Evolutionary conservation across 2,888 invertebrate species (phyloP).

Genomic region (Metellina segmentata): DNA sequence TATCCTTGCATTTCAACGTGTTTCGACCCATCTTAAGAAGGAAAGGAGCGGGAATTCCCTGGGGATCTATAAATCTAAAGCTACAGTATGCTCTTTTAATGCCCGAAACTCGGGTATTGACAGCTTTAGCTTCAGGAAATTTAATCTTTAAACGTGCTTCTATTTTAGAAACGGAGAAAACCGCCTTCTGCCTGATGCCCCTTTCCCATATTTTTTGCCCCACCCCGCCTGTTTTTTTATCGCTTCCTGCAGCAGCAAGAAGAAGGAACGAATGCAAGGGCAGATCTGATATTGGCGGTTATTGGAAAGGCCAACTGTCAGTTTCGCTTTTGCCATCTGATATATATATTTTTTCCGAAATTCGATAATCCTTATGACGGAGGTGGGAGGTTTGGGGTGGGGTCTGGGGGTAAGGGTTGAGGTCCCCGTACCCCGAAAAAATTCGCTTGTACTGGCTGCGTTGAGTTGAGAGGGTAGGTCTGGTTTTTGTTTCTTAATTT

Average conservation of each 20-base stretch:
- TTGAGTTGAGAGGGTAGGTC: not conserved
- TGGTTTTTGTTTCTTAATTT: not conserved
- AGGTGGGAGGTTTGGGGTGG: slow-evolving; percentile 26
- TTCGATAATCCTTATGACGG: slow-evolving; percentile 58
- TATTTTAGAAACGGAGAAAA: slow-evolving; percentile 54
- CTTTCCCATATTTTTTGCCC: slow-evolving; percentile 33
- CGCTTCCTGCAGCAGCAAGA: slow-evolving; percentile 37
- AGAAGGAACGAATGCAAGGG: slow-evolving; percentile 17
- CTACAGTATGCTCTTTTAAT: slow-evolving; percentile 63
- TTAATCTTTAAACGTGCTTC: slow-evolving; percentile 70
- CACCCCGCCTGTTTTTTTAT: slow-evolving; percentile 46
- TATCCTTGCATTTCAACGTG: slow-evolving; percentile 33
- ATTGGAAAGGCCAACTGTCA: slow-evolving; percentile 70
- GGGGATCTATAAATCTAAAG: slow-evolving; percentile 57
- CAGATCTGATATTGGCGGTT: slow-evolving; percentile 69
- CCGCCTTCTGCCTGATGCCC: not conserved
- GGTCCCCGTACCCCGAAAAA: not conserved
- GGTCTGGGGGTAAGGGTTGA: slow-evolving; percentile 4
- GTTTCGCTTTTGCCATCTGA: slow-evolving; percentile 47
- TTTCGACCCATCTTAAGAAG: slow-evolving; percentile 32
- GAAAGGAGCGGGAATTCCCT: not conserved
- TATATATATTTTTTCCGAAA: slow-evolving; percentile 58
- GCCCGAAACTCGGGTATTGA: slow-evolving; percentile 56
- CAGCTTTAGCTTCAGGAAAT: slow-evolving; percentile 63
- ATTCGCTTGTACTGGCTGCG: too few species aligned